Conservation (phyloP, 2,888 invertebrate genomes). For the Caenorhabditis panamensis region DNA sequence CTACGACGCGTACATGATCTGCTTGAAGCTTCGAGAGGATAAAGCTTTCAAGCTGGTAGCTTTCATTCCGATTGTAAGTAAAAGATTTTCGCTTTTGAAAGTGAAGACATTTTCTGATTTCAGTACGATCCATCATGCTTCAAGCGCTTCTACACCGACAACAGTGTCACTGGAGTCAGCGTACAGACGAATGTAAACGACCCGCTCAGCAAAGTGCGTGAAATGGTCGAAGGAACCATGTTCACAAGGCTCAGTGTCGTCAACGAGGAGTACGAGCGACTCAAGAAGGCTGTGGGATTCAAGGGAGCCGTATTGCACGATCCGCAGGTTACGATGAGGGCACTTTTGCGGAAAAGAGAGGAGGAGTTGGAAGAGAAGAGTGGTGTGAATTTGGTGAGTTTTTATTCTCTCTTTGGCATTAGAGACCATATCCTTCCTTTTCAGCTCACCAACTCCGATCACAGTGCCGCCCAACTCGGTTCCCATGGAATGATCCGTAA, state of each 20-base stretch:
- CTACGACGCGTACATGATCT: constrained; percentile 33
- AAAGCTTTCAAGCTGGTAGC: constrained; percentile 43
- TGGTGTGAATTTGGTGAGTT: constrained; percentile 13
- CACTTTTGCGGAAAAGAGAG: not conserved
- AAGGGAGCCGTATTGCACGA: not conserved
- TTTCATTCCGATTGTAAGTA: constrained; percentile 37
- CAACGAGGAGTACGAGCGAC: constrained; percentile 5
- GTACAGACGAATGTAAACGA: constrained; percentile 36
- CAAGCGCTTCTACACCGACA: constrained; percentile 47
- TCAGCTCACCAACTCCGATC: constrained; percentile 26
- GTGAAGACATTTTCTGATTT: constrained; percentile 1
- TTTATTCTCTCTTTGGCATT: not conserved
- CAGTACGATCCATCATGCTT: constrained; percentile 47
- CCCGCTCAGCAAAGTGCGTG: constrained; percentile 26
- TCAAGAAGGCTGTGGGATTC: not conserved
- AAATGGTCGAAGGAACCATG: not conserved
- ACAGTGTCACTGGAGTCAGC: constrained; percentile 18
- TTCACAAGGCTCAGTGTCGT: constrained; percentile 4
- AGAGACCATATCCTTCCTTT: not conserved
- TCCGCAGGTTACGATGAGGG: not conserved
- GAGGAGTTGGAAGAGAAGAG: not conserved
- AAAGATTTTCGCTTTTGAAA: not conserved
- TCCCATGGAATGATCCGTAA: constrained; percentile 33
- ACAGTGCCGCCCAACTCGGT: constrained; percentile 19
- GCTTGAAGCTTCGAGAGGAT: constrained; percentile 33